A percentile compares a stretch with the other conserved stretches of the same genome.
Conservation (phyloP, 1,140 invertebrate genomes). For the Drosophila bifasciata region DNA sequence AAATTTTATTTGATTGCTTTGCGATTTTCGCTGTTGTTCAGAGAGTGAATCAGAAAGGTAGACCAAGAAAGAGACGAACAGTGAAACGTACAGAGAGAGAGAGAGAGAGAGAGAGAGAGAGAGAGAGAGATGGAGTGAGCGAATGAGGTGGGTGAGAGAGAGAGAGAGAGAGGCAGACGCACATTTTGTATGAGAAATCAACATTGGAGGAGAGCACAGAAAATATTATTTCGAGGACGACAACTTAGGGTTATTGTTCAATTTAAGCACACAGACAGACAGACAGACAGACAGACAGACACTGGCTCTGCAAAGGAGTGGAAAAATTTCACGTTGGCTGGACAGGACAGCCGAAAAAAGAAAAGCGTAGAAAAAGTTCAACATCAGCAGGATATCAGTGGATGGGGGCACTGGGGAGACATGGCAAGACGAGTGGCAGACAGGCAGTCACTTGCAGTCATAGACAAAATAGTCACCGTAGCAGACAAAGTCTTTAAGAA, state of each 20-base stretch:
- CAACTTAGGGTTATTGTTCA: constrained; percentile 83
- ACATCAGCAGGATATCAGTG: constrained; percentile 41
- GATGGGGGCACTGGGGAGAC: constrained; percentile 2
- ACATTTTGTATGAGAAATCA: constrained; percentile 72
- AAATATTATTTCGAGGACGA: constrained; percentile 82
- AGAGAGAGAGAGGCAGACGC: constrained; percentile 22
- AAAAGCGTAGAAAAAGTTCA: constrained; percentile 45
- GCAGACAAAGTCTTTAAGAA: constrained; percentile 57
- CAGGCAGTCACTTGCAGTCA: constrained; percentile 69
- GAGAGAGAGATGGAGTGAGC: not conserved
- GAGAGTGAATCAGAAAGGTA: constrained; percentile 44
- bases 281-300: constrained; percentile 77
- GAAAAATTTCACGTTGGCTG: constrained; percentile 54
- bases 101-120: constrained; percentile 1
- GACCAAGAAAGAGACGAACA: constrained; percentile 13
- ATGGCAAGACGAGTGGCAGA: constrained; percentile 19
- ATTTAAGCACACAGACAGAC: constrained; percentile 79
- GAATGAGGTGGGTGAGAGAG: not conserved
- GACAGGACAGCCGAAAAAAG: constrained; percentile 31
- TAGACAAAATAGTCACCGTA: constrained; percentile 40
- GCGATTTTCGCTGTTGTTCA: constrained; percentile 74
- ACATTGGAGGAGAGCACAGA: constrained; percentile 68
- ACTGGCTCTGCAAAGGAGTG: constrained; percentile 66
- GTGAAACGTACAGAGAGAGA: constrained; percentile 10
- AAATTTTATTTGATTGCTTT: constrained; percentile 83